phyloP scores from a whole-genome alignment of 2,797 vertebrate species.

The Dryobates pubescens region DNA sequence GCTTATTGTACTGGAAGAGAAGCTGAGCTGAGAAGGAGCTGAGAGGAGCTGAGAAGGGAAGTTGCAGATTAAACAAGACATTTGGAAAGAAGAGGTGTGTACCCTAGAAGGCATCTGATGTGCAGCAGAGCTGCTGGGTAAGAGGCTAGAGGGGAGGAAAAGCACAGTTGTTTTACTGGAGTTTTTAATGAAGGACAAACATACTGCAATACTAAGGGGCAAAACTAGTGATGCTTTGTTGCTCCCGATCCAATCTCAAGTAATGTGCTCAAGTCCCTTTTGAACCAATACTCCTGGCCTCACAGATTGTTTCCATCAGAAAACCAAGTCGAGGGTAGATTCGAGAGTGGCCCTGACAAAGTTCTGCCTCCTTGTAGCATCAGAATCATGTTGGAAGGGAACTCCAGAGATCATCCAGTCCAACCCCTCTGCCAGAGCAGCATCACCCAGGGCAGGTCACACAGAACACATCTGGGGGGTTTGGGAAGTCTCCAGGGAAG shows the following conservation, averaged over 20 bases:
- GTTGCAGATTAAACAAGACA: constrained; percentile 24
- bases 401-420: too few species aligned
- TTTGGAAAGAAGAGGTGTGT: constrained; percentile 23
- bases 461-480: too few species aligned
- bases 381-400: background rate
- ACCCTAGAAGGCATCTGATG: background rate
- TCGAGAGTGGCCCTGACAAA: background rate
- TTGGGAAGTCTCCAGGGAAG: too few species aligned
- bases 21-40: background rate
- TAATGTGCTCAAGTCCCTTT: background rate
- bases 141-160: background rate
- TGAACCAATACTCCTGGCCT: background rate
- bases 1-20: constrained; percentile 18
- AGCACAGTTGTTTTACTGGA: background rate
- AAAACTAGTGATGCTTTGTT: background rate
- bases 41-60: background rate
- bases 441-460: too few species aligned
- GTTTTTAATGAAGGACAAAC: background rate
- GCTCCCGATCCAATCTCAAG: background rate
- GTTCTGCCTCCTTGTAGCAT: background rate
- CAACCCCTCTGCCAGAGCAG: too few species aligned
- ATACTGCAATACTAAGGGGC: background rate
- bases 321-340: background rate
- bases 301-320: background rate
- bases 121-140: constrained; percentile 12